These are phyloP conservation scores for Leptinotarsa undecemlineata DNA, from an alignment of 1,140 invertebrate species.

Conservation along the genomic window DNA sequence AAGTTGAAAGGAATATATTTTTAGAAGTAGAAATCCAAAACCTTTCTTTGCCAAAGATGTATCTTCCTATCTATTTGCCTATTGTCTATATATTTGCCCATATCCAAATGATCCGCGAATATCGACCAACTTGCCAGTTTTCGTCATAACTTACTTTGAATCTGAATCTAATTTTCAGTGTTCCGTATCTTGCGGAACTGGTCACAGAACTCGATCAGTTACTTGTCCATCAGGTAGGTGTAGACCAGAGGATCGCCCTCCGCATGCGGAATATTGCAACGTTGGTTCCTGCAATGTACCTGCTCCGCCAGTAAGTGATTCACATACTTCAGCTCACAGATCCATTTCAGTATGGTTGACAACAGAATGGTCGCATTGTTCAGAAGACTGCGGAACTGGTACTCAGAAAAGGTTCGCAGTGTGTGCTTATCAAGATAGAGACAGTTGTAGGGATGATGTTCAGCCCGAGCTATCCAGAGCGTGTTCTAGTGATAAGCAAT, in stretches of 20 bases:
- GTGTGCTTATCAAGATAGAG: constrained; percentile 52
- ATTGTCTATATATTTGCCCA: too few relatives aligned
- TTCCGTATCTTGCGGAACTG: constrained; percentile 70
- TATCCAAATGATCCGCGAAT: too few relatives aligned
- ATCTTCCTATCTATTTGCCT: too few relatives aligned
- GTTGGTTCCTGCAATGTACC: constrained; percentile 53
- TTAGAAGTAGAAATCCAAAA: too few relatives aligned
- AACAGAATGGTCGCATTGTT: constrained; percentile 58
- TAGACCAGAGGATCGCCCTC: constrained; percentile 50
- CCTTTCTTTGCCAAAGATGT: too few relatives aligned
- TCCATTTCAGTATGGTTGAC: constrained; percentile 53
- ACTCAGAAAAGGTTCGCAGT: constrained; percentile 60
- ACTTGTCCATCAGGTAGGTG: constrained; percentile 49
- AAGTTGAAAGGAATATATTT: too few relatives aligned
- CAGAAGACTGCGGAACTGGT: constrained; percentile 62
- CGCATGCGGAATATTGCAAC: constrained; percentile 61
- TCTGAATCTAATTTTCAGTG: constrained; percentile 55
- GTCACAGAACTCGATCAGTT: constrained; percentile 60
- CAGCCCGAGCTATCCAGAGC: constrained; percentile 64
- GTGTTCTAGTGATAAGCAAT: constrained; percentile 66
- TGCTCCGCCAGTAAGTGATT: constrained; percentile 7
- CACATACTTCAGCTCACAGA: constrained; percentile 13
- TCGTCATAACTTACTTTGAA: too few relatives aligned
- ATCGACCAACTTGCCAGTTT: too few relatives aligned
- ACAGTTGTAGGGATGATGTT: constrained; percentile 57